Conservation (phyloP, 2,113 vertebrate species). For the Callionymus lyra region DNA sequence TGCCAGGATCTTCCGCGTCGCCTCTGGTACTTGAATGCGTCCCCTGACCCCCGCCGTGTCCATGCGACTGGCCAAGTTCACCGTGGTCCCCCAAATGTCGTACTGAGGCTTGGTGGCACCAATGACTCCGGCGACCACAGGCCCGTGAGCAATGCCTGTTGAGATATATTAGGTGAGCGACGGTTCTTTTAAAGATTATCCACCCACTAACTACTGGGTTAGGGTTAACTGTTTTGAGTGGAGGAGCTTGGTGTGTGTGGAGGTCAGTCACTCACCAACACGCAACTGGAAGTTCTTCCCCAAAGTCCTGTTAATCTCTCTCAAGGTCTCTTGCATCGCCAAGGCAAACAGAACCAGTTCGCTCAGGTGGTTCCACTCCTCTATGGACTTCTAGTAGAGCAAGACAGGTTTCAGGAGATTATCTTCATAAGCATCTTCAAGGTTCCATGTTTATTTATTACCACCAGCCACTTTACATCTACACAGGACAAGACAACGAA, state of each 20-base stretch:
- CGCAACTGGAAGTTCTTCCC: constrained; percentile 90
- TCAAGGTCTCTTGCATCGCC: constrained; percentile 87
- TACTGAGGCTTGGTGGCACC: constrained; percentile 86
- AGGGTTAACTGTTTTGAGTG: too few species aligned
- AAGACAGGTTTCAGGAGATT: not conserved
- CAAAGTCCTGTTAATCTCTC: constrained; percentile 83
- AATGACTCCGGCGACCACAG: constrained; percentile 85
- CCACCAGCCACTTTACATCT: too few species aligned
- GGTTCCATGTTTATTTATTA: too few species aligned
- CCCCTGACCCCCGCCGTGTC: constrained; percentile 87
- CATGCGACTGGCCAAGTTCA: constrained; percentile 93
- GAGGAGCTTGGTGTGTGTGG: not conserved
- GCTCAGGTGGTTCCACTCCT: constrained; percentile 89
- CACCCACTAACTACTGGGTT: not conserved
- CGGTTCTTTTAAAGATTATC: too few species aligned
- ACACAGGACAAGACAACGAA: too few species aligned
- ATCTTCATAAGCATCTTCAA: too few species aligned
- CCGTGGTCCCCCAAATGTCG: constrained; percentile 90
- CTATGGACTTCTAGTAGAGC: constrained; percentile 66
- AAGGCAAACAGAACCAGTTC: constrained; percentile 90
- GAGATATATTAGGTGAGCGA: too few species aligned
- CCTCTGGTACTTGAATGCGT: constrained; percentile 88
- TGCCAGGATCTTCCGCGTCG: constrained; percentile 80
- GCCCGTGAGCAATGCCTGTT: constrained; percentile 86
- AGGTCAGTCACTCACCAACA: constrained; percentile 70